Evolutionary conservation across 2,797 vertebrate species (phyloP), one percentile per base, ranked within the genome.

Genomic region (Alouatta caraya): DNA sequence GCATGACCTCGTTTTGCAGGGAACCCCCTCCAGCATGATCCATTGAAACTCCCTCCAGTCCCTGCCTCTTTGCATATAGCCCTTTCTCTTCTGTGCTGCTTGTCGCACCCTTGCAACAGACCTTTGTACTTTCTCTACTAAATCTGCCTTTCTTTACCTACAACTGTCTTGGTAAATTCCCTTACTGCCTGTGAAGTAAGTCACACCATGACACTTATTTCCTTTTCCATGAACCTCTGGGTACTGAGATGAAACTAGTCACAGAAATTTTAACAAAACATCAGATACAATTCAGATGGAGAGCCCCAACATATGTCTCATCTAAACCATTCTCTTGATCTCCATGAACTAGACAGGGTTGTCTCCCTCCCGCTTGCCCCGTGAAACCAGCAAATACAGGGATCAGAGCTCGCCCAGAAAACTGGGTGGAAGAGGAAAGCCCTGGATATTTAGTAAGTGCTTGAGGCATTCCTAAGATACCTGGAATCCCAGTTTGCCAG

Each of bases 231-330:
- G 50, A 95, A 67, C 55, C 10, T 85, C 44, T 88, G 28, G 4
- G 24, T 61, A 44, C 26, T 21, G 2, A 86, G 73, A 59, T 1
- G 17, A 83, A 50, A 52, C 24, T 39, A 28, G 30, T 46, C 1
- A 4, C 50, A 93, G 90, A 50, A 44, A 67, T 28, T 50, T 75
- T 46, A 42, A n/a, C 75, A 78, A 80, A 88, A 73, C 7, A 14
- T 39, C 64, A n/a, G 19, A 24, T 59, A 17, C 9, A 79, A 22
- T 17, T 88, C 44, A 92, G 17, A 7, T 1, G 33, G 26, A 30
- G 9, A 75, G 5, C 9, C 22, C 5, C 26, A 67, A 8, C 2
- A 48, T 64, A 5, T 1, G 6, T 0, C 67, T 44, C 28, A 17
- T 37, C 37, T 55, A 59, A 26, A 17, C 28, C 13, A 17, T 26